phyloP scores from a whole-genome alignment of 1,140 invertebrate species.

The Steinernema feltiae region DNA sequence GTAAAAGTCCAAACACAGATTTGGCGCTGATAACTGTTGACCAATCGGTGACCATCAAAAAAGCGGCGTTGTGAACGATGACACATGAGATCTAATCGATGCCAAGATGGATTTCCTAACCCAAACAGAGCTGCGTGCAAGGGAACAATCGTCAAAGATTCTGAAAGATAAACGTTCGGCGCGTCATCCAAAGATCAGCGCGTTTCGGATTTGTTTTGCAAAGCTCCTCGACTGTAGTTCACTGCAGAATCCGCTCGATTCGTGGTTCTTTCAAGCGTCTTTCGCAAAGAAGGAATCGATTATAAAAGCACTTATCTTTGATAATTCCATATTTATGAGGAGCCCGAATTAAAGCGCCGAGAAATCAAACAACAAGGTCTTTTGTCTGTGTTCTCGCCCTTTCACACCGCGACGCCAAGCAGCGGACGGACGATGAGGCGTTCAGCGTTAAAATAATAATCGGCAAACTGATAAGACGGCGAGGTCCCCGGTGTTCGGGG shows the following conservation, averaged over 20 bases:
- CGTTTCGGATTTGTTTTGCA: too few relatives aligned
- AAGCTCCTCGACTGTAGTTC: too few relatives aligned
- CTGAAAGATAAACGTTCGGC: not conserved
- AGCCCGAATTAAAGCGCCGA: not conserved
- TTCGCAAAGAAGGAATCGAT: too few relatives aligned
- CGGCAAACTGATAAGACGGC: too few relatives aligned
- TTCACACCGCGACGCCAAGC: too few relatives aligned
- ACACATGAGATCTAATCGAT: not conserved
- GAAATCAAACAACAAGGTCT: not conserved
- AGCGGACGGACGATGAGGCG: too few relatives aligned
- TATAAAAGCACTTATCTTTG: too few relatives aligned
- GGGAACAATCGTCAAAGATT: too few relatives aligned
- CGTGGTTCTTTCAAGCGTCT: too few relatives aligned
- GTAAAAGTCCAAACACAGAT: not conserved
- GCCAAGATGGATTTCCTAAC: not conserved
- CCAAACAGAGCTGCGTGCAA: not conserved
- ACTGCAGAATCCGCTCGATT: too few relatives aligned
- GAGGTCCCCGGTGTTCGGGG: not conserved
- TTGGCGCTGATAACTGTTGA: not conserved
- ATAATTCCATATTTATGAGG: not conserved
- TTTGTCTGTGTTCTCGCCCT: too few relatives aligned
- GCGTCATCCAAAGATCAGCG: not conserved
- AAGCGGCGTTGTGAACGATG: not conserved
- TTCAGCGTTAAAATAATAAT: too few relatives aligned
- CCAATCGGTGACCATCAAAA: not conserved